A percentile compares a stretch with the other conserved stretches of the same genome.
Evolutionary conservation across 2,113 vertebrate genomes (phyloP).

Genomic region (Hucho hucho): DNA sequence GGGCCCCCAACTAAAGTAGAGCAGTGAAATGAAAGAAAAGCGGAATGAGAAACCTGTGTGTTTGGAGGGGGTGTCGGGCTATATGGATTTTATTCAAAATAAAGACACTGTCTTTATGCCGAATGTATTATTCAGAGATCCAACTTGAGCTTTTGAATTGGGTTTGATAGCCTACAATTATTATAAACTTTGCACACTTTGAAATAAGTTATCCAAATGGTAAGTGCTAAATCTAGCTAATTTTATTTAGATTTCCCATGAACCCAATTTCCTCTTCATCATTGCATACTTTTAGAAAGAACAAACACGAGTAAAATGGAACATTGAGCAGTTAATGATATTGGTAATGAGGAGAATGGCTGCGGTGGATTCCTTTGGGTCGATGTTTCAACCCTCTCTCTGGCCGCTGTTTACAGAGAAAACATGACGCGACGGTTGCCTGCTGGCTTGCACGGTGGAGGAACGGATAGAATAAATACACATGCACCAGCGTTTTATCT

Average conservation of each 20-base stretch:
- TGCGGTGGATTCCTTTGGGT: too few relatives aligned
- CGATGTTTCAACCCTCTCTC: too few relatives aligned
- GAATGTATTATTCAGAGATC: slow-evolving; percentile 18
- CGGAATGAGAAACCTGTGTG: slow-evolving; percentile 19
- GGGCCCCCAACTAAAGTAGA: slow-evolving; percentile 38
- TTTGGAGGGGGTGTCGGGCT: slow-evolving; percentile 16
- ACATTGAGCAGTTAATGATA: background rate
- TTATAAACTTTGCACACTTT: background rate
- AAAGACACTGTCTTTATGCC: slow-evolving; percentile 20
- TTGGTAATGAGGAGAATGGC: background rate
- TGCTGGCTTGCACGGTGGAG: background rate
- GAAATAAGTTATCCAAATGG: background rate
- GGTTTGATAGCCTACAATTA: slow-evolving; percentile 11
- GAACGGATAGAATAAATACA: background rate
- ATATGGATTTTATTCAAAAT: slow-evolving; percentile 16
- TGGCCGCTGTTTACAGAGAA: too few relatives aligned
- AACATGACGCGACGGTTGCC: background rate
- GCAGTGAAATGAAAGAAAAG: slow-evolving; percentile 38
- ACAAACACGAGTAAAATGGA: background rate
- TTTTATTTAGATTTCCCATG: too few relatives aligned
- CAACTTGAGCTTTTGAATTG: background rate
- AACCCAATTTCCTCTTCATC: too few relatives aligned
- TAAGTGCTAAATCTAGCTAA: too few relatives aligned
- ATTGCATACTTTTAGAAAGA: background rate
- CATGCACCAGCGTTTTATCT: background rate